Base-by-base conservation (phyloP, 2,113 vertebrate genomes). In the Callipepla californica region DNA sequence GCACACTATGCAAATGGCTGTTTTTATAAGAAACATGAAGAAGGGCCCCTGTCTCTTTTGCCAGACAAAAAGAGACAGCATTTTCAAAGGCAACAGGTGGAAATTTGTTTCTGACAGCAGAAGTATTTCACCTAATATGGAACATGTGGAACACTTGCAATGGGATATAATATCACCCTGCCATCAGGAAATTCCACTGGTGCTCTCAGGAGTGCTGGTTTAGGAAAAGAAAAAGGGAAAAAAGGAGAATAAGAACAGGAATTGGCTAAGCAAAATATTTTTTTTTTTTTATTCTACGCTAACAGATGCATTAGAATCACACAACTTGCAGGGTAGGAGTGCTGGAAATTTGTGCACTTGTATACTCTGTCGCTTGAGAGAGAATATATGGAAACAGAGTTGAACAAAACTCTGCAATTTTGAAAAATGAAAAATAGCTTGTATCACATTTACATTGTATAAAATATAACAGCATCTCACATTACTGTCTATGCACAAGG, bases 81-180 rank as follows among this genome's bases (percentile, higher is more conserved):
- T 76, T 93, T 92, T 36, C 62, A 72, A 93, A 89, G 18, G 57
- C 40, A 92, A 75, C 58, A 73, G 42, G 74, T 84, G 40, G 66
- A 50, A 92, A 81, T 18, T 23, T 79, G 36, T 2, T 19, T 75
- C n/a, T 1, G 9, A 79, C 44, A 85, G 58, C 28, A 51, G 20
- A 73, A 57, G 13, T 34, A 67, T 75, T 87, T 67, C 42, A 81
- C 3, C 2, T 53, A 45, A 55, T 72, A 1, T 13, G 45, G 32
- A 78, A 83, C 57, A 51, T 0, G 4, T n/a, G 32, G 65, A 80
- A 90, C 59, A 45, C 19, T 65, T 61, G 44, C 38, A 92, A 20
- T 0, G 8, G 51, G 47, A 74, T 68, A 11, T 20, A 61, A 7
- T 3, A 25, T 38, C 84, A 51, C 74, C 76, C 53, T 81, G 62